phyloP scores from a whole-genome alignment of 2,113 vertebrate genomes.

The Corydoras maculifer region DNA sequence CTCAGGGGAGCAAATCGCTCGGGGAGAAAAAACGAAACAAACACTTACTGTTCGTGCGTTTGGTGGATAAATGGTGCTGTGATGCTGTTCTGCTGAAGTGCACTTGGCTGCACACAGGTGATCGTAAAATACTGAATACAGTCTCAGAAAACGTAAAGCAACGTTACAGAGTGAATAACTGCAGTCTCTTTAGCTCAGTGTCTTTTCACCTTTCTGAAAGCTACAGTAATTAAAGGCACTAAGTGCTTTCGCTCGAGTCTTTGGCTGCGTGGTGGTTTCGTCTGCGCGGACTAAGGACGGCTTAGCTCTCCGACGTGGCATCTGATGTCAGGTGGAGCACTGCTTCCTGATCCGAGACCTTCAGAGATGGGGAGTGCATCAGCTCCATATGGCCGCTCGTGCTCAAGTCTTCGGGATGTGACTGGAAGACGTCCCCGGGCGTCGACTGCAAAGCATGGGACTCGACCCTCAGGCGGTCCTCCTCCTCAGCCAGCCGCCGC shows the following conservation, averaged over 20 bases:
- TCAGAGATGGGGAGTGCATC: constrained; percentile 36
- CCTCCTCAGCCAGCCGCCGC: constrained; percentile 71
- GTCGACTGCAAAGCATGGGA: no score
- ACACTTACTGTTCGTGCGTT: constrained; percentile 34
- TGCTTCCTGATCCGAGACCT: constrained; percentile 43
- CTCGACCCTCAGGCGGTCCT: constrained; percentile 51
- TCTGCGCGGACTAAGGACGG: not conserved
- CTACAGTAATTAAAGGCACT: constrained; percentile 57
- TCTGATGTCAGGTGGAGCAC: constrained; percentile 39
- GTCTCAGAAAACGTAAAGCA: constrained; percentile 27
- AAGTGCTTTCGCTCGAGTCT: constrained; percentile 55
- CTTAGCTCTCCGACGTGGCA: constrained; percentile 54
- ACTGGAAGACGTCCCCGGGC: constrained; percentile 39
- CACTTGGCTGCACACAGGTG: constrained; percentile 23
- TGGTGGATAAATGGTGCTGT: constrained; percentile 10
- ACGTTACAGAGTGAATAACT: constrained; percentile 2
- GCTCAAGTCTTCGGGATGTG: constrained; percentile 56
- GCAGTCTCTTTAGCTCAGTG: constrained; percentile 7
- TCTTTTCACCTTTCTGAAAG: constrained; percentile 19
- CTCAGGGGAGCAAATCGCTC: constrained; percentile 18
- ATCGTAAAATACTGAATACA: constrained; percentile 37
- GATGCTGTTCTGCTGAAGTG: constrained; percentile 20
- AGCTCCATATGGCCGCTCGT: constrained; percentile 45
- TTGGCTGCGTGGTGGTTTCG: constrained; percentile 35
- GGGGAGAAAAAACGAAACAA: constrained; percentile 19